phyloP scores from a whole-genome alignment of 2,113 vertebrate genomes.

The Syngnathus floridae region DNA sequence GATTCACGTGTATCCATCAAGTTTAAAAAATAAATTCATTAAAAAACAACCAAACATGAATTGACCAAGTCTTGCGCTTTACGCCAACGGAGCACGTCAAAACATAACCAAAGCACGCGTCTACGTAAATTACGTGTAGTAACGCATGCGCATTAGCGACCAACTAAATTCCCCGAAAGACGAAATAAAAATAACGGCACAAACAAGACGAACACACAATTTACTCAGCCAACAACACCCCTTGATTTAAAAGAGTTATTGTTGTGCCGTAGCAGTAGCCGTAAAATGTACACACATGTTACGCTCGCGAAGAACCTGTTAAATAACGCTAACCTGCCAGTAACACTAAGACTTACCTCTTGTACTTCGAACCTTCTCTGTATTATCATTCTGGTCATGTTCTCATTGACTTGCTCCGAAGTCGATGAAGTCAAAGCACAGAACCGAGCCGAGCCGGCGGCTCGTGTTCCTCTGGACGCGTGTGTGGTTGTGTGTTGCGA shows the following conservation, averaged over 20 bases:
- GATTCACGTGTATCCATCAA: neutral
- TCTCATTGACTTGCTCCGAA: neutral
- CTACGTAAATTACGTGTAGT: neutral
- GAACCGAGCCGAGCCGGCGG: neutral
- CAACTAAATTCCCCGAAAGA: neutral
- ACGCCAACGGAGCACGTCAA: neutral
- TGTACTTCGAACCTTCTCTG: neutral
- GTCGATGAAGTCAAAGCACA: neutral
- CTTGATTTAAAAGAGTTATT: neutral
- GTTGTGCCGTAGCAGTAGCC: neutral
- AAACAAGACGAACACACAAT: neutral
- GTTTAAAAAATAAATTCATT: too few relatives aligned
- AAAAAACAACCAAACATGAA: neutral
- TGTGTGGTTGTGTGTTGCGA: neutral
- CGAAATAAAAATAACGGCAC: neutral
- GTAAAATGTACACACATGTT: neutral
- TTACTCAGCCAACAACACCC: neutral
- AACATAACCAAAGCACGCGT: too few relatives aligned
- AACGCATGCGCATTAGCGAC: slow-evolving; percentile 17
- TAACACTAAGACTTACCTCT: neutral
- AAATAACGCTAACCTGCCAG: neutral
- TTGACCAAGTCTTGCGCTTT: neutral
- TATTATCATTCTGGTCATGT: neutral
- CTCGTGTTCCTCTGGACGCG: neutral
- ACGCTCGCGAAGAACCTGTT: neutral